Base-by-base conservation (phyloP, 2,797 vertebrate genomes). In the Stomatorhinus walkeri region DNA sequence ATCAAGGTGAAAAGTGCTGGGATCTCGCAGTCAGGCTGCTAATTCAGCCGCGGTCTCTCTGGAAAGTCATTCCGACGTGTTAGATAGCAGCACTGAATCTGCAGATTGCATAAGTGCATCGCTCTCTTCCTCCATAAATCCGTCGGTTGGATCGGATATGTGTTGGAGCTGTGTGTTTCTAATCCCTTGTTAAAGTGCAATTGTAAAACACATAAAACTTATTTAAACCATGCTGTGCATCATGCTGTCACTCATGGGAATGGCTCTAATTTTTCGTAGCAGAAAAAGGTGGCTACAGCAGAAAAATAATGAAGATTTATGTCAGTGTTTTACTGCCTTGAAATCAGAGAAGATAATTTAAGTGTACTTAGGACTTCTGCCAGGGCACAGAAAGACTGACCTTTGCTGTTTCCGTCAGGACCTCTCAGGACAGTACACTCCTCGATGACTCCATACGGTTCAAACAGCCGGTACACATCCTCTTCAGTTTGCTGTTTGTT, bases 401-500 rank as follows among this genome's bases (percentile, higher is more conserved):
- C 98, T 98, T 99, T 99, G 96, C 98, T 99, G 96, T 98, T 99
- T 91, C 98, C 98, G 7, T 99, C 98, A 0, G 98, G 98, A 91
- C 98, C 98, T 92, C 98, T 96, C 91, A 99, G 95, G 94, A 99
- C 98, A 0, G 98, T 99, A 95, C 98, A 99, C 93, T 99, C 98
- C 89, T 99, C 98, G 43, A 99, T 99, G 92, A 98, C 97, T 91
- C 98, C 98, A 40, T 99, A 99, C 19, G 98, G 98, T 95, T 99
- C 97, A 89, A 99, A 99, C 93, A 99, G 97, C 93, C 97, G 97
- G 93, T 98, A 97, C 89, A 99, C 98, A 19, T 99, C 98, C 91
- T 99, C 98, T 94, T 99, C 98, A 0, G 98, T 99, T 94, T 99
- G 98, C 94, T 99, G 98, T 95, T 99, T 99, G 95, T 98, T 99